Base-by-base conservation (phyloP, 2,888 invertebrate species). In the Ophion costatus region DNA sequence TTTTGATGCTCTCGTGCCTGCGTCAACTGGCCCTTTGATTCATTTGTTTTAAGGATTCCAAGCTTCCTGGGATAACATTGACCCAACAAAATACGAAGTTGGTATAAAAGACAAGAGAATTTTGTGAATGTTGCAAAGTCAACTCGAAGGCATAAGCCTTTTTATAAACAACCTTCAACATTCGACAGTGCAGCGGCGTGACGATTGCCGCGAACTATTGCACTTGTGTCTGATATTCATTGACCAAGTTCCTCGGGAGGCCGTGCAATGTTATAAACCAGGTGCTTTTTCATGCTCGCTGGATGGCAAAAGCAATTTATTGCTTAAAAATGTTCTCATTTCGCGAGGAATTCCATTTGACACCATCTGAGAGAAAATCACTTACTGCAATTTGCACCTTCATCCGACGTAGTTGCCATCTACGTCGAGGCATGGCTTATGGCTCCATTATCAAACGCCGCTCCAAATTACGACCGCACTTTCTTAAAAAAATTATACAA, bases 41-140 rank as follows among this genome's bases (percentile, higher is more conserved):
- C 85, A 77, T 63, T 38, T 86, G 22, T 88, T 88, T 45, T 77
- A 88, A 74, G 78, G 81, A 66, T 89, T 88, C 67, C 76, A 87
- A 80, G 83, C 51, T 38, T 57, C 33, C 5, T 88, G 89, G 87
- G 38, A 45, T 63, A 63, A 42, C 11, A 67, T 67, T 14, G 20
- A 67, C 22, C 67, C 45, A 10, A 22, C 7, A 5, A 45, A 45
- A 42, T 67, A 10, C 20, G 22, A 14, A 45, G 14, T 22, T 6
- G 22, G 67, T 11, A 45, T 45, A 22, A 42, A 45, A 10, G 67
- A 45, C 20, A 17, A 67, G 14, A 67, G 14, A 20, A 67, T 67
- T 67, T 45, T 45, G 22, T 2, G 1, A 22, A 9, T 20, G 2
- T 45, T 42, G 10, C 20, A 67, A 67, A 67, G 11, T 67, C 22